Evolutionary conservation across 2,113 vertebrate genomes (phyloP).

Genomic region (Glareola pratincola): DNA sequence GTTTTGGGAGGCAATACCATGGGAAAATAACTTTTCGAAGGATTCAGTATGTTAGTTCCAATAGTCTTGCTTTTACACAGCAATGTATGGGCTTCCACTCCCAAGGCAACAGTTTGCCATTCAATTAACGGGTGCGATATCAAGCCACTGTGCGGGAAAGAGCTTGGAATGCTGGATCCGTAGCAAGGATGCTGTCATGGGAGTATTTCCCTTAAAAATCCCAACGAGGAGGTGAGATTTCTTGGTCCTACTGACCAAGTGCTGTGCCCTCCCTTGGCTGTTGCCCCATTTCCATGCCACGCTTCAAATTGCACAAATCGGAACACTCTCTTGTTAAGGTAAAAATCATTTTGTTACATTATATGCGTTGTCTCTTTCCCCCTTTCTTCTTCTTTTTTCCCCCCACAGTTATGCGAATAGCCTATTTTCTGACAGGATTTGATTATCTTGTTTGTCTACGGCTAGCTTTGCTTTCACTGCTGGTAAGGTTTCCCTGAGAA

Average conservation of each 20-base stretch:
- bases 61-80: not conserved
- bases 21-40: not conserved
- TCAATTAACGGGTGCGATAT: rapidly evolving
- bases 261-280: not conserved
- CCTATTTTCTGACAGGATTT: not conserved
- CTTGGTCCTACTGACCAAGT: not conserved
- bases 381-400: not conserved
- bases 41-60: not conserved
- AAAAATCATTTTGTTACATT: rapidly evolving
- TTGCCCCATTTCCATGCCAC: not conserved
- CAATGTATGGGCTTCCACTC: rapidly evolving
- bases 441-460: not conserved
- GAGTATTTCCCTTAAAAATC: not conserved
- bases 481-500: not conserved
- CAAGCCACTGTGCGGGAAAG: rapidly evolving
- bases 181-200: too few species aligned
- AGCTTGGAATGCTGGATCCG: not conserved
- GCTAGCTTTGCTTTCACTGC: not conserved
- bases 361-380: rapidly evolving
- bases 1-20: not conserved
- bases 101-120: not conserved
- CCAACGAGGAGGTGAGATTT: rapidly evolving
- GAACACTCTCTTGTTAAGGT: rapidly evolving
- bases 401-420: not conserved
- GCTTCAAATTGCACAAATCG: too few species aligned